Percentiles rank a stretch among this genome's conserved stretches.
Evolutionary conservation across 1,140 invertebrate genomes (phyloP).

Genomic region (Drosophila pallidifrons): DNA sequence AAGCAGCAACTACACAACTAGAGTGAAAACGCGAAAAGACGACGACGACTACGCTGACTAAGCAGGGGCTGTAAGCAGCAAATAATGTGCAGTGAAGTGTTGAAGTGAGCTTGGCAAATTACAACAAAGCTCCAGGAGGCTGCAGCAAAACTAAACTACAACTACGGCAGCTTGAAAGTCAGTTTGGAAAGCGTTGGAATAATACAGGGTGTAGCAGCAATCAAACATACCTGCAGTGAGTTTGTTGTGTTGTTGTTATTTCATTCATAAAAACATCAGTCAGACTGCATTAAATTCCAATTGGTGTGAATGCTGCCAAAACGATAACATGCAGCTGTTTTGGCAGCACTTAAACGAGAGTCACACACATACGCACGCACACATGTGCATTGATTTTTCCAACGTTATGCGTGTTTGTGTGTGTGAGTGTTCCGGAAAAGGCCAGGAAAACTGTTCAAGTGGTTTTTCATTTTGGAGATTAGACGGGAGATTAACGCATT

Average conservation of each 20-base stretch:
- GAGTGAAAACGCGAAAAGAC: constrained; percentile 39
- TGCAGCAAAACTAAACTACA: constrained; percentile 17
- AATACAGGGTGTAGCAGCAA: constrained; percentile 48
- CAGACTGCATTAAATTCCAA: constrained; percentile 52
- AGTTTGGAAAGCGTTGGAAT: constrained; percentile 34
- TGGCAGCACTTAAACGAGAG: constrained; percentile 28
- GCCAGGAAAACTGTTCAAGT: constrained; percentile 53
- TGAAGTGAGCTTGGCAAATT: constrained; percentile 52
- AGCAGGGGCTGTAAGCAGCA: constrained; percentile 8
- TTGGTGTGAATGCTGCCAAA: constrained; percentile 38
- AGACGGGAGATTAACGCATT: constrained; percentile 58
- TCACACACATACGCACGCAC: constrained; percentile 44
- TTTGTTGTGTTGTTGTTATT: constrained; percentile 35
- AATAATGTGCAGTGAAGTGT: constrained; percentile 63
- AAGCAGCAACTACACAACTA: constrained; percentile 47
- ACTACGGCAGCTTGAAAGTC: not conserved
- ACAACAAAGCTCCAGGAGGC: constrained; percentile 29
- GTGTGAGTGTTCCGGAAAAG: constrained; percentile 34
- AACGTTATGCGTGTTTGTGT: constrained; percentile 44
- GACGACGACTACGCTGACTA: constrained; percentile 19
- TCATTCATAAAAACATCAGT: constrained; percentile 74
- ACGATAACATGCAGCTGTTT: constrained; percentile 51
- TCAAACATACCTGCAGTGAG: constrained; percentile 61
- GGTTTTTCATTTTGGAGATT: constrained; percentile 64
- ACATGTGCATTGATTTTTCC: constrained; percentile 79